Evolutionary conservation across 2,113 vertebrate species (phyloP).

Genomic region (Zosterops hypoxanthus): DNA sequence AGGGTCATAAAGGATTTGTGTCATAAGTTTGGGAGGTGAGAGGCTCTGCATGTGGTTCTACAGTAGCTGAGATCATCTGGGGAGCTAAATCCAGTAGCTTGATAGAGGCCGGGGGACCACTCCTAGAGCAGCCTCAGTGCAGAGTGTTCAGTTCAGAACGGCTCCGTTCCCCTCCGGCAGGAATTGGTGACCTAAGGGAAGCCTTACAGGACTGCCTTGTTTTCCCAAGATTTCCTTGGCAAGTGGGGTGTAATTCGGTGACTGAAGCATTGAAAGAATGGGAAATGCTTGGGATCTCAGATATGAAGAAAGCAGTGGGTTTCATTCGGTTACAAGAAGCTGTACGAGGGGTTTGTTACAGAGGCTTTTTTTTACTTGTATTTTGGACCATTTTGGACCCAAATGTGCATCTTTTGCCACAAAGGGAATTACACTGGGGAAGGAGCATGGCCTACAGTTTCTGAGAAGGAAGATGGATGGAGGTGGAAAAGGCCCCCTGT

Average conservation of each 20-base stretch:
- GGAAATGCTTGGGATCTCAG: neutral
- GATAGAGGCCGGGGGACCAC: neutral
- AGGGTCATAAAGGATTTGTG: neutral
- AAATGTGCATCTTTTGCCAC: neutral
- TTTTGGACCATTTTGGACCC: neutral
- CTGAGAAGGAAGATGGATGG: neutral
- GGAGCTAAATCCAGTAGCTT: neutral
- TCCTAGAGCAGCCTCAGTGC: neutral
- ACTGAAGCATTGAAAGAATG: neutral
- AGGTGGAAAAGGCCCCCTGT: neutral
- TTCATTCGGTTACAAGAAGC: neutral
- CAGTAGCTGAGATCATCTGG: constrained; percentile 21
- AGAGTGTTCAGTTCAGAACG: neutral
- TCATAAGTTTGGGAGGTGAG: neutral
- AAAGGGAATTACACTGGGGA: neutral
- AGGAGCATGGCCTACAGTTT: neutral
- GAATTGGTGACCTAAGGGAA: neutral
- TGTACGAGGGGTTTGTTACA: neutral
- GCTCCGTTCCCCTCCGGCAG: neutral
- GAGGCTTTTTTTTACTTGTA: neutral
- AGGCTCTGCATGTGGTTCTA: neutral
- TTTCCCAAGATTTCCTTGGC: constrained; percentile 1
- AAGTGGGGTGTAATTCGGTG: neutral
- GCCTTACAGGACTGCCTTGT: neutral
- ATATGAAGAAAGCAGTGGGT: neutral